Evolutionary conservation across 2,113 vertebrate genomes (phyloP).

Genomic region (Phylloscopus whistleri): DNA sequence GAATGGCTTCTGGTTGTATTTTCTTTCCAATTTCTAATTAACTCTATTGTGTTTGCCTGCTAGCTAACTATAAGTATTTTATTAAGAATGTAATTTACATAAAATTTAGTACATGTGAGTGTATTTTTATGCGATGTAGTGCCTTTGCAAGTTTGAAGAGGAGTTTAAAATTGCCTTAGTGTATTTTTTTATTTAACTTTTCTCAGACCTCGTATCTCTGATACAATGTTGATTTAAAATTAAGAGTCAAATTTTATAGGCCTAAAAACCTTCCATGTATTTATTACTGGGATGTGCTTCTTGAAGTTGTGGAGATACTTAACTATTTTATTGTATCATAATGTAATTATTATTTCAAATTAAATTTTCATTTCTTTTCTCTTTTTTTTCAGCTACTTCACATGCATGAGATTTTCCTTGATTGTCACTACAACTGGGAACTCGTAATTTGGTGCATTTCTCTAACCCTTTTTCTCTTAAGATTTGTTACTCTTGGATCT

Average conservation of each 20-base stretch:
- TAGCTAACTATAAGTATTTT: background rate
- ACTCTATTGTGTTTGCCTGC: background rate
- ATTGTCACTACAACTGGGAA: slow-evolving; percentile 98
- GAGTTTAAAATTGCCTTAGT: background rate
- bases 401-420: slow-evolving; percentile 93
- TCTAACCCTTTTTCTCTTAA: slow-evolving; percentile 92
- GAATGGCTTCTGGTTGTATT: background rate
- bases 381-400: slow-evolving; percentile 83
- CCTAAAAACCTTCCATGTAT: background rate
- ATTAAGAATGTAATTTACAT: background rate
- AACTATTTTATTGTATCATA: background rate
- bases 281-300: background rate
- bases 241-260: background rate
- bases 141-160: background rate
- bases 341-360: background rate
- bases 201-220: background rate
- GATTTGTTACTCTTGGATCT: slow-evolving; percentile 96
- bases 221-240: background rate
- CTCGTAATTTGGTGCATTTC: slow-evolving; percentile 95
- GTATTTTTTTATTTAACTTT: background rate
- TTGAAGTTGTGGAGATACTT: background rate
- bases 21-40: background rate
- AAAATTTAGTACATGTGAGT: background rate
- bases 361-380: background rate
- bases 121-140: background rate